Conservation (phyloP, 2,113 vertebrate species). For the Cochlearius cochlearius region DNA sequence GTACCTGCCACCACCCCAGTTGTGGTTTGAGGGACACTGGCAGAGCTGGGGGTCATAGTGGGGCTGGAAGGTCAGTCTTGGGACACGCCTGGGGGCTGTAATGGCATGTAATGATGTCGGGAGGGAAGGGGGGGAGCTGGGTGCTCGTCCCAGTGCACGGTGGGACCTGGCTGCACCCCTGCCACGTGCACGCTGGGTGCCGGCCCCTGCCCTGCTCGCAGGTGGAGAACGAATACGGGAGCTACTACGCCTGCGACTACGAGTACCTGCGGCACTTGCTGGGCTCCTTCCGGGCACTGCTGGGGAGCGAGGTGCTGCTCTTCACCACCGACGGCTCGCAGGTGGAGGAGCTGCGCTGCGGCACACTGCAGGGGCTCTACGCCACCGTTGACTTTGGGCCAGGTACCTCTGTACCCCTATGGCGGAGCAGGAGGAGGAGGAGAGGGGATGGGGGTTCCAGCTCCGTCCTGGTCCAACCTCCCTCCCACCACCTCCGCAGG, state of each 20-base stretch:
- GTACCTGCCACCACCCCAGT: background rate
- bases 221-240: slow-evolving; percentile 98
- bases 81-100: background rate
- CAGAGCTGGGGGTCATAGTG: background rate
- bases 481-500: slow-evolving; percentile 60
- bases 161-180: background rate
- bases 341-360: slow-evolving; percentile 82
- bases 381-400: slow-evolving; percentile 93
- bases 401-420: slow-evolving; percentile 64
- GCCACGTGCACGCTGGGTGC: background rate
- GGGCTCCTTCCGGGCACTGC: slow-evolving; percentile 77
- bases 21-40: background rate
- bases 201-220: background rate
- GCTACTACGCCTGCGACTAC: slow-evolving; percentile 87
- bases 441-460: background rate
- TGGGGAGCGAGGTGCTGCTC: slow-evolving; percentile 85
- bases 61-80: background rate
- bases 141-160: rapidly evolving
- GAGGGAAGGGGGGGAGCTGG: background rate
- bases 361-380: slow-evolving; percentile 86
- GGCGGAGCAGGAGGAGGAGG: background rate
- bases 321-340: slow-evolving; percentile 89
- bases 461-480: background rate
- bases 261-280: slow-evolving; percentile 85
- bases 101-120: background rate